Conservation (phyloP, 2,113 vertebrate genomes). For the Dipodomys spectabilis region DNA sequence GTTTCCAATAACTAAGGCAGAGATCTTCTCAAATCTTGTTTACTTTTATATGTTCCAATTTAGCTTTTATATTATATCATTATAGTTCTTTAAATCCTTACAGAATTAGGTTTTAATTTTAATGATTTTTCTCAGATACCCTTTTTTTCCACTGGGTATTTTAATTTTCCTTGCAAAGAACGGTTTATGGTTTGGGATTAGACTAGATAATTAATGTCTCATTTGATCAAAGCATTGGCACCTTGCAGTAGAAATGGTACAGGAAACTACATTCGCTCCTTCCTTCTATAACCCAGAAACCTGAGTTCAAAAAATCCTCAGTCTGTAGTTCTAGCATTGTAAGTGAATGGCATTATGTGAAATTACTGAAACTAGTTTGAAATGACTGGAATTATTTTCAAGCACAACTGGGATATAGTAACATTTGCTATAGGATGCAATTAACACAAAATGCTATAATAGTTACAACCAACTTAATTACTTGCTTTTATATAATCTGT, state of each 20-base stretch:
- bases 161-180: slow-evolving; percentile 59
- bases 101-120: slow-evolving; percentile 64
- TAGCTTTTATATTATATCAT: slow-evolving; percentile 11
- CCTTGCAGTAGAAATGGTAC: neutral
- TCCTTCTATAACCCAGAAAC: neutral
- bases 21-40: slow-evolving; percentile 52
- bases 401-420: slow-evolving; percentile 29
- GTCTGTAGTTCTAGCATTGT: neutral
- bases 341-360: neutral
- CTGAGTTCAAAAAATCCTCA: neutral
- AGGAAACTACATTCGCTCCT: accelerated
- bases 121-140: slow-evolving; percentile 43
- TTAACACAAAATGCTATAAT: slow-evolving; percentile 62
- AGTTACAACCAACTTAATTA: slow-evolving; percentile 57
- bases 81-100: slow-evolving; percentile 54
- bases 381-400: slow-evolving; percentile 63
- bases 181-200: slow-evolving; percentile 28
- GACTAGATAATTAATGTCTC: neutral
- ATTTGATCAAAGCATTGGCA: neutral
- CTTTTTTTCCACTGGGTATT: slow-evolving; percentile 29
- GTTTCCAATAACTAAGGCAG: neutral
- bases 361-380: slow-evolving; percentile 60
- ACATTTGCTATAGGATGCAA: slow-evolving; percentile 59
- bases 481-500: slow-evolving; percentile 64
- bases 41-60: slow-evolving; percentile 54